A percentile compares a stretch with the other conserved stretches of the same genome.
phyloP scores from a whole-genome alignment of 2,888 invertebrate genomes.

The Unio pictorum region DNA sequence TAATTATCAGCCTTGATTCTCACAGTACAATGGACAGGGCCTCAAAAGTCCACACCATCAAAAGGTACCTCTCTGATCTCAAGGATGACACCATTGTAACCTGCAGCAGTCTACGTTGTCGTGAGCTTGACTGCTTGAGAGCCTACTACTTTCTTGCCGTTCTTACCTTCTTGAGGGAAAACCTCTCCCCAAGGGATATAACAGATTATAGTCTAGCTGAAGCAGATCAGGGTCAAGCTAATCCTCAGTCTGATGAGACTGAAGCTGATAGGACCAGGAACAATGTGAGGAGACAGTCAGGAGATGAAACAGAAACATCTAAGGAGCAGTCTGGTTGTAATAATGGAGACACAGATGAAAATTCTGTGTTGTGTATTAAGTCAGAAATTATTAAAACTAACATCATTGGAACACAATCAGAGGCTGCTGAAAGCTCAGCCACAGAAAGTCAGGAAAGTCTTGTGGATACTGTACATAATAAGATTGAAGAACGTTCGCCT shows the following conservation, averaged over 20 bases:
- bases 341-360: background rate
- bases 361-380: background rate
- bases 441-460: too few species aligned
- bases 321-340: background rate
- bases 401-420: too few species aligned
- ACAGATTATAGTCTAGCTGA: conserved; percentile 2
- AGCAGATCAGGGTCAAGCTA: conserved; percentile 8
- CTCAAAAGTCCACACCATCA: conserved; percentile 53
- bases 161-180: conserved; percentile 46
- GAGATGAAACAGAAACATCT: background rate
- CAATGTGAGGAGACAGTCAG: background rate
- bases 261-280: background rate
- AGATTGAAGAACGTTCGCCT: too few species aligned
- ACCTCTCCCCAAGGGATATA: conserved; percentile 18
- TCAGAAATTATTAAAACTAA: background rate
- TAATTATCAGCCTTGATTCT: conserved; percentile 62
- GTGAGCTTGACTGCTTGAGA: conserved; percentile 62
- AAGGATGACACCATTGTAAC: conserved; percentile 57
- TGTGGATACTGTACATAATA: too few species aligned
- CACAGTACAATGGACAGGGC: conserved; percentile 52
- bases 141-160: conserved; percentile 61
- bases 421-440: too few species aligned
- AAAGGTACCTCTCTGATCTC: conserved; percentile 55
- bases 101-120: conserved; percentile 50
- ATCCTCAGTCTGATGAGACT: background rate